Evolutionary conservation across 2,888 invertebrate genomes (phyloP).

Genomic region (Congeria kusceri): DNA sequence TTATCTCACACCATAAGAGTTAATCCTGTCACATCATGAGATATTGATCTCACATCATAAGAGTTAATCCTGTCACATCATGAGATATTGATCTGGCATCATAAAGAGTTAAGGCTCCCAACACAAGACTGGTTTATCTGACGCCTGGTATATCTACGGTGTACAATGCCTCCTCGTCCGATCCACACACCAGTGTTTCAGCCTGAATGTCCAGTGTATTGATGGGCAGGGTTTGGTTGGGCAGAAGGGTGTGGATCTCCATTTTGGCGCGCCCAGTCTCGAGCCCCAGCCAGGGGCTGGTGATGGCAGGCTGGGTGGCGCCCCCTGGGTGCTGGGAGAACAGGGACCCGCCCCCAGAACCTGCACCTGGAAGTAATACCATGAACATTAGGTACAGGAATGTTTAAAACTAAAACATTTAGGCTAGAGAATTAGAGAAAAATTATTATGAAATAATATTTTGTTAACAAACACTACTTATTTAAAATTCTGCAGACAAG

Average conservation of each 20-base stretch:
- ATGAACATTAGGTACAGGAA: too few species aligned
- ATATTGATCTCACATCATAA: too few species aligned
- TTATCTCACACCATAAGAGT: too few species aligned
- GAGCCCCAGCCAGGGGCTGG: conserved; percentile 89
- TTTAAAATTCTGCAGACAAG: conserved; percentile 32
- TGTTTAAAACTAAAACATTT: too few species aligned
- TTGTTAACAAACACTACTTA: too few species aligned
- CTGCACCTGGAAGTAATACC: conserved; percentile 68
- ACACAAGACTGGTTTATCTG: conserved; percentile 44
- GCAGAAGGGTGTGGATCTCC: conserved; percentile 91
- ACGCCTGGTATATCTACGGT: conserved; percentile 87
- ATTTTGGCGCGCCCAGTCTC: conserved; percentile 89
- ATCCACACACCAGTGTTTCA: conserved; percentile 92
- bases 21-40: too few species aligned
- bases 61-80: too few species aligned
- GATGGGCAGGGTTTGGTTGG: conserved; percentile 90
- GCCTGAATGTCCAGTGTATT: conserved; percentile 93
- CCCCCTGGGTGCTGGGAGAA: conserved; percentile 39
- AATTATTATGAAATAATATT: too few species aligned
- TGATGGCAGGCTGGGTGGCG: conserved; percentile 33
- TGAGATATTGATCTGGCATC: too few species aligned
- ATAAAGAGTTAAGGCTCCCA: too few species aligned
- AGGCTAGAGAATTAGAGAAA: too few species aligned
- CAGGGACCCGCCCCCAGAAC: conserved; percentile 68
- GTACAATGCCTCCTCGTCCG: conserved; percentile 95